phyloP scores from a whole-genome alignment of 2,113 vertebrate species.

The Bagarius yarrelli region DNA sequence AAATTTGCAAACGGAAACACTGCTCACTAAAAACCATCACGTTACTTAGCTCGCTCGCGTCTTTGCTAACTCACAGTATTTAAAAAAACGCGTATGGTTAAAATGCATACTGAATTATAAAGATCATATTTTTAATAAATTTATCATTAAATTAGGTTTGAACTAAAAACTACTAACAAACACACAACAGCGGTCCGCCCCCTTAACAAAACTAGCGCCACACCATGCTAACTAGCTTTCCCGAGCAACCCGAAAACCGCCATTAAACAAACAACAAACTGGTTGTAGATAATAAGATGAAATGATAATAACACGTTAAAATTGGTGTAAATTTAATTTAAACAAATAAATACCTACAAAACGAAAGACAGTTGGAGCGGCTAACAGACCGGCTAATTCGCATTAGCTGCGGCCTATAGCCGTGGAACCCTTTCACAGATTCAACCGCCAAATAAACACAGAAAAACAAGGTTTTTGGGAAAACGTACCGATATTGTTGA shows the following conservation, averaged over 20 bases:
- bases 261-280: background rate
- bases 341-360: background rate
- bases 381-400: slow-evolving; percentile 40
- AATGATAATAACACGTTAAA: too few relatives aligned
- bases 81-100: too few relatives aligned
- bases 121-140: background rate
- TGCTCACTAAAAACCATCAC: background rate
- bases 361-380: background rate
- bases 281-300: background rate
- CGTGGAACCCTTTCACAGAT: background rate
- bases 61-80: too few relatives aligned
- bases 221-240: slow-evolving; percentile 31
- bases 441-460: slow-evolving; percentile 7
- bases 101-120: background rate
- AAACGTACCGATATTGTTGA: background rate
- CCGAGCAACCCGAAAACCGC: too few relatives aligned
- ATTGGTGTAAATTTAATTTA: background rate
- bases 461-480: background rate
- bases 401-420: background rate
- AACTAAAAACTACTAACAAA: background rate
- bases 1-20: background rate
- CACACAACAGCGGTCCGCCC: slow-evolving; percentile 63
- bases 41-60: background rate
- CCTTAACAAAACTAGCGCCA: slow-evolving; percentile 46
- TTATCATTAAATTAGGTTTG: background rate